These are phyloP conservation scores for Ichneumoninae sp. DNA, from an alignment of 2,888 invertebrate genomes.

Conservation along the genomic window DNA sequence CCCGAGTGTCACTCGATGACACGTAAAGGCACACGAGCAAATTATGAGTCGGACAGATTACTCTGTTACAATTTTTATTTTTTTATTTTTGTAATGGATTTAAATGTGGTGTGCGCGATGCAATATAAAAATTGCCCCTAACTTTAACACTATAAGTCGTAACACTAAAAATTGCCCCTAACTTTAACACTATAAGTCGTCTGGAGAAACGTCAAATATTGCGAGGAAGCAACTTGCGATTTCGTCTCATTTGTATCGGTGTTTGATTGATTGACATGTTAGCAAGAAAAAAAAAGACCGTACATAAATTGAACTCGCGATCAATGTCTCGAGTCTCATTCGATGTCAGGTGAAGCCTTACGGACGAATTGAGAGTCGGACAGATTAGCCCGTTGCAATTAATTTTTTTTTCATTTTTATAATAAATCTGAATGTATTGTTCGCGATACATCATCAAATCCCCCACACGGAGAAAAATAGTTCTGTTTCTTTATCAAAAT, in stretches of 20 bases:
- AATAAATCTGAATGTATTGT: too few species aligned
- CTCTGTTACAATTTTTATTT: not conserved
- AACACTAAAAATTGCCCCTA: too few species aligned
- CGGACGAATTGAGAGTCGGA: not conserved
- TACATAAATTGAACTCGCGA: constrained; percentile 6
- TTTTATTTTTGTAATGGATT: too few species aligned
- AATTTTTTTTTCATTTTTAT: too few species aligned
- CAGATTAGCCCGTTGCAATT: not conserved
- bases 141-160: too few species aligned
- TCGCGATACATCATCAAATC: not conserved
- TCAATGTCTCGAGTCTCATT: not conserved
- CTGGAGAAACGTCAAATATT: constrained; percentile 23
- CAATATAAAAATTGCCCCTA: too few species aligned
- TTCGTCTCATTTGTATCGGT: constrained; percentile 45
- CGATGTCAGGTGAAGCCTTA: not conserved
- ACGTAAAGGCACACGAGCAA: not conserved
- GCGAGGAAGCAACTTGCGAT: constrained; percentile 57
- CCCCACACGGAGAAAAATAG: not conserved
- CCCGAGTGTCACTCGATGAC: not conserved
- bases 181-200: not conserved
- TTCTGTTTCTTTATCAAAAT: too few species aligned
- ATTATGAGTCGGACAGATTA: not conserved
- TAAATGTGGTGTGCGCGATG: too few species aligned
- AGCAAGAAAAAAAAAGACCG: not conserved
- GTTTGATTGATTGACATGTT: constrained; percentile 25